Evolutionary conservation across 2,797 vertebrate species (phyloP).

Genomic region (Xenops minutus): DNA sequence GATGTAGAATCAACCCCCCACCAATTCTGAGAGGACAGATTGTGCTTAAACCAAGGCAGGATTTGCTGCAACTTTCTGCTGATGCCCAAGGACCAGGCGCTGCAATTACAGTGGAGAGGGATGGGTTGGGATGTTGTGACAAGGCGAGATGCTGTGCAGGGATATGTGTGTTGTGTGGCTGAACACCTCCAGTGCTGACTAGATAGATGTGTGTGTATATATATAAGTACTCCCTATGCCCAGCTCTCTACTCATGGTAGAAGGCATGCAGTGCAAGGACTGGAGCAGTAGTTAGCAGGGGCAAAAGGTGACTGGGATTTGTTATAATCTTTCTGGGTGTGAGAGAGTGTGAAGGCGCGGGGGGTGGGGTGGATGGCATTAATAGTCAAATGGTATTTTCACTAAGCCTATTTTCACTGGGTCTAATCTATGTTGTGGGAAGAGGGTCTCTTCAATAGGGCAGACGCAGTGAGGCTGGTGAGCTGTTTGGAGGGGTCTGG

Average conservation of each 20-base stretch:
- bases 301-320: conserved; percentile 57
- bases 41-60: neutral
- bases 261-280: neutral
- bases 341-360: neutral
- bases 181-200: neutral
- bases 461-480: neutral
- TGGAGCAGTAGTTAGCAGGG: conserved; percentile 46
- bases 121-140: neutral
- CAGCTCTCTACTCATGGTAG: neutral
- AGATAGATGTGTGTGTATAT: neutral
- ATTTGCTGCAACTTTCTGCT: conserved; percentile 57
- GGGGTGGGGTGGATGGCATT: neutral
- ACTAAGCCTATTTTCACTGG: conserved; percentile 63
- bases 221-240: neutral
- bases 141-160: neutral
- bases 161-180: neutral
- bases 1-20: conserved; percentile 35
- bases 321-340: conserved; percentile 57
- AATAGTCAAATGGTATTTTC: conserved; percentile 58
- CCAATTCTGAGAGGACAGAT: conserved; percentile 18
- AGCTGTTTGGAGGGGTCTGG: conserved; percentile 21
- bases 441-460: conserved; percentile 40
- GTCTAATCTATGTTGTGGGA: conserved; percentile 58
- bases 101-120: neutral
- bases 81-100: neutral